phyloP scores from a whole-genome alignment of 2,888 invertebrate genomes.

The Drosophila bunnanda region DNA sequence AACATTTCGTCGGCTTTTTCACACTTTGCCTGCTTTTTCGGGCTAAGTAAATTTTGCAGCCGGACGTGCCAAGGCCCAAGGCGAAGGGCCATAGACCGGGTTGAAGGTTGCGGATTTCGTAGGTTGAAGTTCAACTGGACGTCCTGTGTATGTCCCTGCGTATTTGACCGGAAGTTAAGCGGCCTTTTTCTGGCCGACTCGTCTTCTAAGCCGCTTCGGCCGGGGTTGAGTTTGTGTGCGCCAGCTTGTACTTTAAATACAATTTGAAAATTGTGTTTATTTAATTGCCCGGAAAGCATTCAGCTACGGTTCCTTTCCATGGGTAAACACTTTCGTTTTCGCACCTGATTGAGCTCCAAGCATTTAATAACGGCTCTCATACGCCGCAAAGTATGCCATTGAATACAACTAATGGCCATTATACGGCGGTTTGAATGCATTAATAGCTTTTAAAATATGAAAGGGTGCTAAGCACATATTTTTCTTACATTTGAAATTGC shows the following conservation, averaged over 20 bases:
- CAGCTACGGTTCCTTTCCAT: slow-evolving; percentile 21
- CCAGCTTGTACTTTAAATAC: slow-evolving; percentile 70
- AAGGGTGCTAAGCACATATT: not conserved
- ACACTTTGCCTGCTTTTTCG: slow-evolving; percentile 60
- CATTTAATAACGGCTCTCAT: slow-evolving; percentile 21
- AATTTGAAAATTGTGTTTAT: slow-evolving; percentile 78
- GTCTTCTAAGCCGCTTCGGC: slow-evolving; percentile 20
- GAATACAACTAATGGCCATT: slow-evolving; percentile 1
- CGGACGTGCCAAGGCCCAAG: slow-evolving; percentile 55
- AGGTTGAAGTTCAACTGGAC: slow-evolving; percentile 63
- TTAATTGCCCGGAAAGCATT: slow-evolving; percentile 75
- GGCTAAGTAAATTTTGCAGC: slow-evolving; percentile 48
- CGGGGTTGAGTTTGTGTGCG: slow-evolving; percentile 8
- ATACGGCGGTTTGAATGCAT: not conserved
- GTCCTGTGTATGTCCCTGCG: slow-evolving; percentile 45
- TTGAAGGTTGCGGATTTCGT: slow-evolving; percentile 37
- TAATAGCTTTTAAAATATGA: not conserved
- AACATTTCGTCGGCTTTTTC: slow-evolving; percentile 70
- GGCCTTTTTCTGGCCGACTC: slow-evolving; percentile 38
- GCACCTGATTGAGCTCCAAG: slow-evolving; percentile 61
- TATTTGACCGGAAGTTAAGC: slow-evolving; percentile 69
- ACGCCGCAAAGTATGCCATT: slow-evolving; percentile 44
- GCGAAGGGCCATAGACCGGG: slow-evolving; percentile 25
- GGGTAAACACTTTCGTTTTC: slow-evolving; percentile 53
- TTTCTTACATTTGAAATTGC: not conserved